Evolutionary conservation across 1,140 invertebrate species (phyloP), one percentile per base, ranked within the genome.

Genomic region (Mesaphorura yosii): DNA sequence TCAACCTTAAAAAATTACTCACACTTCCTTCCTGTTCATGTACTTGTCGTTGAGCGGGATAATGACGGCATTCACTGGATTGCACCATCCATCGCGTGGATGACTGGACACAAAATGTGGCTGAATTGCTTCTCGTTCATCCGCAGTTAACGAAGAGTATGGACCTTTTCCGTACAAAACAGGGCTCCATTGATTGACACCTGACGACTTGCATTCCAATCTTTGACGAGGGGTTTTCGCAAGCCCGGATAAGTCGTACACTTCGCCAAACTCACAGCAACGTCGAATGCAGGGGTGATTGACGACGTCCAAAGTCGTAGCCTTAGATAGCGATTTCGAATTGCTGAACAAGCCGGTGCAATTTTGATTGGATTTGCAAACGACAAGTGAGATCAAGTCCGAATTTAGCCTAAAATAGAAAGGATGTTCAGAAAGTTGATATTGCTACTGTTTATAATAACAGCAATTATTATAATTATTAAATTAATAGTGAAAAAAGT

Each of bases 261-360:
- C 54, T 40, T 56, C 22, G 7, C 27, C 42, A 2, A 51, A 15
- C 3, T 37, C 40, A 41, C 54, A 56, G 25, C 54, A 56, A 26
- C 49, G 48, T 37, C n/a, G 45, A 2, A 56, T 28, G 22, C 54
- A 56, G 20, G 54, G 54, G 17, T 41, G 6, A 7, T 41, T 19
- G 17, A n/a, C n/a, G n/a, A n/a, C n/a, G n/a, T n/a, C n/a, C n/a
- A n/a, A n/a, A n/a, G n/a, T n/a, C n/a, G 7, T 17, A 41, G 15
- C 41, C 6, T 27, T 38, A n/a, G 12, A n/a, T 5, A 26, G 19
- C 20, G 40, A 51, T 0, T 31, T 56, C 3, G 42, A 31, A 39
- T 49, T 41, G 17, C 53, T 50, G 27, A 55, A 29, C 10, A 29
- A 4, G 19, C 44, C 15, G 12, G 34, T 39, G 3, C 40, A 14